A percentile compares a stretch with the other conserved stretches of the same genome.
phyloP scores from a whole-genome alignment of 2,888 invertebrate species.

The Campoletis raptor region DNA sequence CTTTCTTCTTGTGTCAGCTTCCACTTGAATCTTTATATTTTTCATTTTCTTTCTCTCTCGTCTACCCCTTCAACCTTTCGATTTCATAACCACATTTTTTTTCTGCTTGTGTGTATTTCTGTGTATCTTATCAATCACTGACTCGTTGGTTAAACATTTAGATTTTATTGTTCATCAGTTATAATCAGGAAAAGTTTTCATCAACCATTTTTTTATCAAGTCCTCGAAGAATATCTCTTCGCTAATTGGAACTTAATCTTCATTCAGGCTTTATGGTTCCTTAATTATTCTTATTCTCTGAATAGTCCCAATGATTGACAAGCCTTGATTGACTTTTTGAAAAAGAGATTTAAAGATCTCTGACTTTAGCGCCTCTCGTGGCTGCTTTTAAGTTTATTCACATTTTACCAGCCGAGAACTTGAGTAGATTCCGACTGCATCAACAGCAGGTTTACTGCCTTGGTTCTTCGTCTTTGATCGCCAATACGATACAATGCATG shows the following conservation, averaged over 20 bases:
- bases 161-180: background rate
- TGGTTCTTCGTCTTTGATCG: background rate
- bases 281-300: background rate
- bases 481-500: background rate
- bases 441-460: background rate
- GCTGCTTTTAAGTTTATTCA: background rate
- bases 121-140: background rate
- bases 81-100: slow-evolving; percentile 6
- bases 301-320: background rate
- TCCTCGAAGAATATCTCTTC: background rate
- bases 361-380: slow-evolving; percentile 12
- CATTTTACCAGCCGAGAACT: slow-evolving; percentile 10
- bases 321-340: background rate
- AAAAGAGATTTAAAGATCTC: background rate
- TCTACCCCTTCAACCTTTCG: slow-evolving; percentile 10
- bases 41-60: slow-evolving; percentile 10
- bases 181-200: background rate
- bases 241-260: background rate
- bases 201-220: background rate
- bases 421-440: background rate
- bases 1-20: slow-evolving; percentile 24
- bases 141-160: background rate
- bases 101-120: background rate
- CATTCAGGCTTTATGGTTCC: background rate
- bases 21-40: slow-evolving; percentile 1